Evolutionary conservation across 2,888 invertebrate genomes (phyloP), one percentile per base, ranked within the genome.

Genomic region (Theodoxus fluviatilis): DNA sequence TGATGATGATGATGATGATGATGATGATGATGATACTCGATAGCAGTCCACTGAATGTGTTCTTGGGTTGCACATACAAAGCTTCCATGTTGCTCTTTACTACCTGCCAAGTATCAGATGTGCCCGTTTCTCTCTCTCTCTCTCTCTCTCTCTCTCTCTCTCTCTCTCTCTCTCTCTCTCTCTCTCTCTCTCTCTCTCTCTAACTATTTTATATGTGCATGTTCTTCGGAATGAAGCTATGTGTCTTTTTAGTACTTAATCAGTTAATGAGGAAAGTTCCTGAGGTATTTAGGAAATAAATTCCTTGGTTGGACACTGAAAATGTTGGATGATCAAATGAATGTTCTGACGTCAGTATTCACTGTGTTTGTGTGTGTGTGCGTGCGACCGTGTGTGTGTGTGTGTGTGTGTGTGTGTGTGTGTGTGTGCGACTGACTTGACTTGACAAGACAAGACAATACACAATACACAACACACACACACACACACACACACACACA

Each of bases 141-240:
- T 31, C 40, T 55, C 55, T 47, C 15, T 64, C 25, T 57, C 1
- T 3, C 12, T 25, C 22, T 28, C 12, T 38, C 38, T 40, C 1
- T 28, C 12, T 22, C 25, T 33, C 9, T 37, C 25, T 67, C 49
- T 68, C n/a, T 25, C 61, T 52, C 22, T 31, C 40, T 55, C 55
- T 47, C 15, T 64, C 25, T 57, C 1, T 3, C 12, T 25, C 22
- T 28, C 12, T 38, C 38, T 40, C 1, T 28, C 12, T 22, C 25
- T 33, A 28, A 25, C 25, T 67, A 63, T 68, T 31, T 25, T 65
- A 9, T 9, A 1, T 2, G n/a, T 43, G 43, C 15, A 43, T 43
- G 43, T 43, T 35, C 33, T 22, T 68, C 25, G 37, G 49, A 31
- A 47, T 61, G 35, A 69, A 61, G 9, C n/a, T 66, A 61, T 49